phyloP scores from a whole-genome alignment of 2,113 vertebrate genomes.

The Grammomys surdaster region DNA sequence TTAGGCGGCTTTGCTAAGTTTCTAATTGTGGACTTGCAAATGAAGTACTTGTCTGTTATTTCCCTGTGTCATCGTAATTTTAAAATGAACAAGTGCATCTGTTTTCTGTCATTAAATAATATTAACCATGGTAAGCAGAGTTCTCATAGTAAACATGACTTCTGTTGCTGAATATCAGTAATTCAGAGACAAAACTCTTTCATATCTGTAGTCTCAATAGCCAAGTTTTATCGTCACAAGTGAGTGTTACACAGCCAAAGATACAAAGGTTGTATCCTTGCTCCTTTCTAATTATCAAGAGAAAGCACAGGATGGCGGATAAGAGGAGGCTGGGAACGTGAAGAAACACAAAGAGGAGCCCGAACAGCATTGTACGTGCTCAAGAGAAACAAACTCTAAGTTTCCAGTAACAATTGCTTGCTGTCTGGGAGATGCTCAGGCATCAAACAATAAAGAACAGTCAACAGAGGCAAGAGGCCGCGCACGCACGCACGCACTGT shows the following conservation, averaged over 20 bases:
- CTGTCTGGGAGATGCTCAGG: conserved; percentile 79
- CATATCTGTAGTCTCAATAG: not conserved
- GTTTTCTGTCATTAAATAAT: conserved; percentile 23
- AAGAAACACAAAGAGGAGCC: conserved; percentile 60
- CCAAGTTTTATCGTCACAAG: conserved; percentile 52
- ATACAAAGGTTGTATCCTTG: conserved; percentile 61
- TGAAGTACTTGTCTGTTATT: not conserved
- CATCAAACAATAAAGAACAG: conserved; percentile 77
- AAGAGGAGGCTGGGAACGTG: conserved; percentile 26
- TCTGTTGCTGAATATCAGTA: not conserved
- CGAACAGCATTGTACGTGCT: conserved; percentile 33
- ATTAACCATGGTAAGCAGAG: conserved; percentile 30
- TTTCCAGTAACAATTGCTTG: conserved; percentile 69
- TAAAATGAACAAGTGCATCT: not conserved
- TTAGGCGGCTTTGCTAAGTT: not conserved
- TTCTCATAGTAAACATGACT: conserved; percentile 48
- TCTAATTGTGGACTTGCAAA: not conserved
- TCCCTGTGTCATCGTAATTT: not conserved
- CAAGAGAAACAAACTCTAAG: conserved; percentile 70
- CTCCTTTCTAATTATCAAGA: conserved; percentile 70
- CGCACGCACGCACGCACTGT: conserved; percentile 55
- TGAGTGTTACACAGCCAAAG: conserved; percentile 24
- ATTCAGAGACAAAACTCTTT: not conserved
- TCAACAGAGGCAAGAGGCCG: conserved; percentile 77
- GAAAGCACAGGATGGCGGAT: conserved; percentile 50